phyloP scores from a whole-genome alignment of 1,140 invertebrate genomes.

The Ceratoteleas bidentatus region DNA sequence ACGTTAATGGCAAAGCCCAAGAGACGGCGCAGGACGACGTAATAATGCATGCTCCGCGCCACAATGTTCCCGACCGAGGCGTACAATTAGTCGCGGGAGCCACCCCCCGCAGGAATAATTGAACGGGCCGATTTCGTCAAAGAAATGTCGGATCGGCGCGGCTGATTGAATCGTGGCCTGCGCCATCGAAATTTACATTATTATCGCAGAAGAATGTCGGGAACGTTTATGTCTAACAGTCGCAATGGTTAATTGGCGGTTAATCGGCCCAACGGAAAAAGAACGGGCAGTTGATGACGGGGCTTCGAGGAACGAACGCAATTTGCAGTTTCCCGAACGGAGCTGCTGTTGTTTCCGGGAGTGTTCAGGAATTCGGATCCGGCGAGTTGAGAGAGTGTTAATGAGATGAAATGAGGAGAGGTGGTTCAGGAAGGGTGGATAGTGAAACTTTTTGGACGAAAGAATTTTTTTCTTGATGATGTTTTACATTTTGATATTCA shows the following conservation, averaged over 20 bases:
- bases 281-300: background rate
- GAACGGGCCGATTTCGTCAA: conserved; percentile 46
- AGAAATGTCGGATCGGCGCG: conserved; percentile 25
- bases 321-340: too few relatives aligned
- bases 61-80: conserved; percentile 47
- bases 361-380: too few relatives aligned
- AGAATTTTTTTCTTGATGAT: too few relatives aligned
- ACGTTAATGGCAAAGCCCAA: conserved; percentile 55
- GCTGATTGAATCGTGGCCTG: conserved; percentile 49
- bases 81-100: conserved; percentile 55
- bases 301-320: too few relatives aligned
- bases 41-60: conserved; percentile 58
- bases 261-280: conserved; percentile 3
- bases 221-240: background rate
- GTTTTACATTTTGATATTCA: too few relatives aligned
- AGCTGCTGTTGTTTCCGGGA: background rate
- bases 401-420: too few relatives aligned
- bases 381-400: too few relatives aligned
- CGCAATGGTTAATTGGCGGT: conserved; percentile 8
- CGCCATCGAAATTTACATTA: conserved; percentile 48
- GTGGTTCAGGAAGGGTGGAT: too few relatives aligned
- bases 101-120: conserved; percentile 44
- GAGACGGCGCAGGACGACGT: conserved; percentile 34
- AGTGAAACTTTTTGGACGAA: too few relatives aligned
- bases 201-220: conserved; percentile 33